Conservation (phyloP, 1,140 invertebrate species). For the Callitettix versicolor region DNA sequence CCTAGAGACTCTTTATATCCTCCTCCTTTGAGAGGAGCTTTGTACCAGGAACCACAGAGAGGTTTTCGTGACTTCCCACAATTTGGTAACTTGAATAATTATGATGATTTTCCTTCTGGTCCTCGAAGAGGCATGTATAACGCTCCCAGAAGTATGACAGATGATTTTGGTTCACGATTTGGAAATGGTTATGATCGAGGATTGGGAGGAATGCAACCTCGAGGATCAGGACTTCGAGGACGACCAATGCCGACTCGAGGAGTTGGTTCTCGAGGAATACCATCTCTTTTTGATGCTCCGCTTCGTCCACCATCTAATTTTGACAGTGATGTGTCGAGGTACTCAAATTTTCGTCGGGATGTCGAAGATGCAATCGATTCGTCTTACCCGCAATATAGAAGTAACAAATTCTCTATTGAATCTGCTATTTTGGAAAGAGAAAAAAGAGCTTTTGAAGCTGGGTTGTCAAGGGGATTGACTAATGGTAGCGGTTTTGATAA, state of each 20-base stretch:
- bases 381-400: too few species aligned
- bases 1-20: slow-evolving; percentile 10
- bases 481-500: too few species aligned
- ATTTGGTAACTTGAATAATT: neutral
- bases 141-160: neutral
- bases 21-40: neutral
- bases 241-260: neutral
- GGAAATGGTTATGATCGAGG: neutral
- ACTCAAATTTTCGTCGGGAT: slow-evolving; percentile 21
- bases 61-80: neutral
- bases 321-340: slow-evolving; percentile 11
- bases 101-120: neutral
- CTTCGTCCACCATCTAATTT: neutral
- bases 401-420: too few species aligned
- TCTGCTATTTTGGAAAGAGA: too few species aligned
- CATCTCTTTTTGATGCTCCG: neutral
- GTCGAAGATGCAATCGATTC: slow-evolving; percentile 21
- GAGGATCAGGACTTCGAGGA: neutral
- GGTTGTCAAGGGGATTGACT: too few species aligned
- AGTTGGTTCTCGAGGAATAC: neutral
- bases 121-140: neutral
- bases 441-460: too few species aligned
- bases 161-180: neutral
- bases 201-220: neutral
- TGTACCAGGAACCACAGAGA: neutral